These are phyloP conservation scores for Turnix velox DNA, from an alignment of 2,113 vertebrate genomes.

Conservation along the genomic window DNA sequence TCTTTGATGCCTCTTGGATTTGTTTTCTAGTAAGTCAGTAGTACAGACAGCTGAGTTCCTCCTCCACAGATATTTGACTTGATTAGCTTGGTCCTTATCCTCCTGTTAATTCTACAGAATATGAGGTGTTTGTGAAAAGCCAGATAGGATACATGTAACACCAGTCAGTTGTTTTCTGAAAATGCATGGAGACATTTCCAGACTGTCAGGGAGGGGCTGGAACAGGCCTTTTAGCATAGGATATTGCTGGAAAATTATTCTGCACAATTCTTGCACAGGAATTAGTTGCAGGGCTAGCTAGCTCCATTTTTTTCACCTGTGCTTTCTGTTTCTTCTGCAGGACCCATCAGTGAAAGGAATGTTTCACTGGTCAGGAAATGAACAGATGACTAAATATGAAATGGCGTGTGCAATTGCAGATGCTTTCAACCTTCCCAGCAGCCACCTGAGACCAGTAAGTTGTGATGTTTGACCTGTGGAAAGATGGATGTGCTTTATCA, in stretches of 20 bases:
- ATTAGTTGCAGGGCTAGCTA: not conserved
- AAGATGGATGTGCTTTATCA: not conserved
- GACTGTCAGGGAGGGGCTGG: not conserved
- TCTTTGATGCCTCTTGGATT: not conserved
- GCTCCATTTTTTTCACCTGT: not conserved
- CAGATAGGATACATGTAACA: not conserved
- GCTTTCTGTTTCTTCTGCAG: conserved; percentile 55
- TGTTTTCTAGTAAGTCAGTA: not conserved
- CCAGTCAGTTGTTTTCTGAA: not conserved
- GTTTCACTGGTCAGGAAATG: conserved; percentile 92
- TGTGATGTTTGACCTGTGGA: not conserved
- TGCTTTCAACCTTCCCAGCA: conserved; percentile 89
- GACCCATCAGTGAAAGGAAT: conserved; percentile 86
- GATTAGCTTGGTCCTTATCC: not conserved
- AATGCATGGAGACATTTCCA: accelerated
- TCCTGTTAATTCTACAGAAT: not conserved
- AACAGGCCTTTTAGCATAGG: not conserved
- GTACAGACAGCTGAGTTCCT: not conserved
- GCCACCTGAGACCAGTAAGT: conserved; percentile 89
- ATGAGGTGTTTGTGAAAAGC: not conserved
- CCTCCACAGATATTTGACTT: not conserved
- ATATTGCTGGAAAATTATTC: not conserved
- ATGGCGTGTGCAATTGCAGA: conserved; percentile 91
- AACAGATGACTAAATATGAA: conserved; percentile 97
- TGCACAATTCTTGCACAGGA: not conserved